Conservation (phyloP, 2,113 vertebrate genomes). For the Sylvietta virens region DNA sequence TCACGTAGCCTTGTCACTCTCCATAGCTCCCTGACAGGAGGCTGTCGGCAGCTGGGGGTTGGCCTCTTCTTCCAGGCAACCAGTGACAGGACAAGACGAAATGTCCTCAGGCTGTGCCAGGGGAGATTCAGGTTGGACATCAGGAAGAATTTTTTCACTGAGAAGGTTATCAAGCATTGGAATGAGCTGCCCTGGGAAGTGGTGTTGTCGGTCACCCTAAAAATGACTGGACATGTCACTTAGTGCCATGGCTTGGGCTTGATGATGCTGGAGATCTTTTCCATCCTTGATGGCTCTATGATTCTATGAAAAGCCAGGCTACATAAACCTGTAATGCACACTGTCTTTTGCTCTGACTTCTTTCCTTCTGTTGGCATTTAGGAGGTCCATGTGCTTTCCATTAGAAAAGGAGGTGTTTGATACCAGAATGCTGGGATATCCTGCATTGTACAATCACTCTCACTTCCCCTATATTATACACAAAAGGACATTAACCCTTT, state of each 20-base stretch:
- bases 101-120: background rate
- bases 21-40: background rate
- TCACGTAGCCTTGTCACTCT: background rate
- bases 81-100: background rate
- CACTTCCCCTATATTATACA: background rate
- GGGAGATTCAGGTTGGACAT: background rate
- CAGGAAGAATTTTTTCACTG: background rate
- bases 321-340: background rate
- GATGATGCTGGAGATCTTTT: background rate
- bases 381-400: background rate
- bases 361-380: background rate
- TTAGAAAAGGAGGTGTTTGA: background rate
- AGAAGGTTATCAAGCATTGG: background rate
- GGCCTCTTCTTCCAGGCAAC: background rate
- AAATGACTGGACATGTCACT: background rate
- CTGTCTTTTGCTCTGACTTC: background rate
- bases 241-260: background rate
- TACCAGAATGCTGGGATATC: background rate
- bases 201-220: background rate
- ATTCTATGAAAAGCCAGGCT: background rate
- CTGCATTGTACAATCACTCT: background rate
- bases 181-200: background rate
- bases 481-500: background rate
- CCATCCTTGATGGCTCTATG: background rate
- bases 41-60: accelerated